Evolutionary conservation across 2,113 vertebrate genomes (phyloP).

Genomic region (Opisthocomus hoazin): DNA sequence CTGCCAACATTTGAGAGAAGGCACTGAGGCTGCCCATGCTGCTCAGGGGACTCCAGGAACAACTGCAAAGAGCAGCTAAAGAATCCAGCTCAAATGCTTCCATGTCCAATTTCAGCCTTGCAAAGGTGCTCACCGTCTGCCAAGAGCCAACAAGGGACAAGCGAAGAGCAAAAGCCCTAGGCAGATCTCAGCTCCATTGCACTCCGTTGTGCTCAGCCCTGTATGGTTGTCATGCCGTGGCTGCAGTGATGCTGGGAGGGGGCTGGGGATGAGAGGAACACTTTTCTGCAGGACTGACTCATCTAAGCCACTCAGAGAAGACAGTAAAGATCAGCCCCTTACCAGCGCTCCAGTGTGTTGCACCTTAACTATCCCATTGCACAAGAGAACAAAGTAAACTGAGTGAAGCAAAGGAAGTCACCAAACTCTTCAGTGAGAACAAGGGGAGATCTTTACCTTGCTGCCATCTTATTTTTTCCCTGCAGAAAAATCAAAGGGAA

Average conservation of each 20-base stretch:
- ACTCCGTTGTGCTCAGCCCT: neutral
- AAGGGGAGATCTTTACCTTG: neutral
- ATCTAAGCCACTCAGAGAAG: neutral
- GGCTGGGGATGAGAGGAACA: neutral
- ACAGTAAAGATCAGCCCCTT: neutral
- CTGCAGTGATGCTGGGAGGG: neutral
- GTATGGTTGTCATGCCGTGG: neutral
- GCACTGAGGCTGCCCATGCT: neutral
- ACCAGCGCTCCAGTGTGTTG: rapidly evolving
- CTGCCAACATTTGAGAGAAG: neutral
- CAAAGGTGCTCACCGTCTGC: neutral
- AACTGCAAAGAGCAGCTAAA: neutral
- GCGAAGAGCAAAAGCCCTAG: rapidly evolving
- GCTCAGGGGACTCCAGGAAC: neutral
- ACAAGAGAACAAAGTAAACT: neutral
- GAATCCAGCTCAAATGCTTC: neutral
- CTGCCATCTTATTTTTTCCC: neutral
- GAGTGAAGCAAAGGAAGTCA: neutral
- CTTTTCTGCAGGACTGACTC: neutral
- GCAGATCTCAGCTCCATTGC: neutral
- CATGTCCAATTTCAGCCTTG: neutral
- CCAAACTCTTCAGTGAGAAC: neutral
- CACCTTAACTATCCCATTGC: neutral
- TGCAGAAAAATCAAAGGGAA: neutral
- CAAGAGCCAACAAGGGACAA: neutral